A percentile compares a stretch with the other conserved stretches of the same genome.
These are phyloP conservation scores for Orius insidiosus DNA, from an alignment of 1,140 invertebrate genomes.

Conservation along the genomic window DNA sequence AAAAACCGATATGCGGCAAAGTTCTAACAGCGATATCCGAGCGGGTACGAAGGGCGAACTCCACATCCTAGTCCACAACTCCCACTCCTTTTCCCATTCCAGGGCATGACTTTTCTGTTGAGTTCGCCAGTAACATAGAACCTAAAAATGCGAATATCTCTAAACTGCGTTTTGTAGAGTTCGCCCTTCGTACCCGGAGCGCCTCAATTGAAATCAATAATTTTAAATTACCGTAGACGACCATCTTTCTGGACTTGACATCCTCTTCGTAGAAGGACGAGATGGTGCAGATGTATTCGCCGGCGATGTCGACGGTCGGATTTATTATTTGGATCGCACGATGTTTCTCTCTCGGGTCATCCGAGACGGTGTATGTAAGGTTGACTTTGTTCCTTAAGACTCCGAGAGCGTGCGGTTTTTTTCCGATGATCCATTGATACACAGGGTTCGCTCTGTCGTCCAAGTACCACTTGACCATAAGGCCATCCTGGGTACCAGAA, in stretches of 20 bases:
- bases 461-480: conserved; percentile 67
- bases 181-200: too few species aligned
- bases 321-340: conserved; percentile 55
- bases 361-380: conserved; percentile 45
- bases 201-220: conserved; percentile 6
- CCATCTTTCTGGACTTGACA: conserved; percentile 44
- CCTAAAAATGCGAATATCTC: too few species aligned
- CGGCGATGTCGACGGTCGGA: conserved; percentile 52
- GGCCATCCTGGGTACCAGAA: conserved; percentile 29
- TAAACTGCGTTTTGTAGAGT: too few species aligned
- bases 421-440: conserved; percentile 55
- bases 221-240: conserved; percentile 49
- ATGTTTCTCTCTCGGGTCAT: conserved; percentile 43
- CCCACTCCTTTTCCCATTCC: too few species aligned
- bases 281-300: conserved; percentile 58
- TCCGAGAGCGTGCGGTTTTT: conserved; percentile 23
- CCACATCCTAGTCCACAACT: too few species aligned
- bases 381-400: too few species aligned
- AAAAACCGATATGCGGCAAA: too few species aligned
- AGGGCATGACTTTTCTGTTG: too few species aligned
- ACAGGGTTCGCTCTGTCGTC: conserved; percentile 42
- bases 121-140: too few species aligned
- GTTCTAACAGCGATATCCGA: too few species aligned
- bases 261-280: conserved; percentile 55
- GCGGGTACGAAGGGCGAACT: too few species aligned